Base-by-base conservation (phyloP, 1,140 invertebrate genomes). In the Ylistrum balloti region DNA sequence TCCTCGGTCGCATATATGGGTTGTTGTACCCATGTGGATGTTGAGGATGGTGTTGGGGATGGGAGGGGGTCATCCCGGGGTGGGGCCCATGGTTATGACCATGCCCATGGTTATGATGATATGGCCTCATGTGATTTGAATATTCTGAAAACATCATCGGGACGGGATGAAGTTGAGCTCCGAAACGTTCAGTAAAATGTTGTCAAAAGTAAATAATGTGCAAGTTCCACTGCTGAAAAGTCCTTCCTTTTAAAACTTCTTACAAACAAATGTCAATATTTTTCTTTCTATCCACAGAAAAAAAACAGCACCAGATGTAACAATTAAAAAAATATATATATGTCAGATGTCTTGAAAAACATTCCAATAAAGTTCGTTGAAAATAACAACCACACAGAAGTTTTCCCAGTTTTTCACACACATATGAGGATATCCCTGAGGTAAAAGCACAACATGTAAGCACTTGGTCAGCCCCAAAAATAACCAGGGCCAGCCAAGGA, bases 141-240 rank as follows among this genome's bases (percentile, higher is more conserved):
- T 91, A 94, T 33, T 94, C 94, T 35, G 94, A 93, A 92, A 94
- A 94, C 94, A 94, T 94, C 90, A 91, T 92, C 86, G 45, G 32
- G 48, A 88, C 35, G 56, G 32, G 28, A 17, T 89, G 88, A 32
- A 88, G 86, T 28, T 88, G 48, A 20, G 85, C 38, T 85, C 48
- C 89, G 20, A 85, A 45, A 86, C 38, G 74, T 45, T 89, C 85
- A 33, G 91, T 88, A n/a, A 90, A 89, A 74, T 87, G 93, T 89
- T 90, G 90, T 74, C 89, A 45, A 17, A 48, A n/a, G 88, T 85
- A 88, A 90, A 17, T 90, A 86, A 5, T 38, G 35, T 38, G 5
- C 13, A 41, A 88, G 33, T 32, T 93, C 91, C 22, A 85, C 88
- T 88, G 91, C 91, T 33, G 92, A 90, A 87, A 91, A n/a, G 88